Conservation (phyloP, 2,797 vertebrate species). For the Notolepis coatsorum region DNA sequence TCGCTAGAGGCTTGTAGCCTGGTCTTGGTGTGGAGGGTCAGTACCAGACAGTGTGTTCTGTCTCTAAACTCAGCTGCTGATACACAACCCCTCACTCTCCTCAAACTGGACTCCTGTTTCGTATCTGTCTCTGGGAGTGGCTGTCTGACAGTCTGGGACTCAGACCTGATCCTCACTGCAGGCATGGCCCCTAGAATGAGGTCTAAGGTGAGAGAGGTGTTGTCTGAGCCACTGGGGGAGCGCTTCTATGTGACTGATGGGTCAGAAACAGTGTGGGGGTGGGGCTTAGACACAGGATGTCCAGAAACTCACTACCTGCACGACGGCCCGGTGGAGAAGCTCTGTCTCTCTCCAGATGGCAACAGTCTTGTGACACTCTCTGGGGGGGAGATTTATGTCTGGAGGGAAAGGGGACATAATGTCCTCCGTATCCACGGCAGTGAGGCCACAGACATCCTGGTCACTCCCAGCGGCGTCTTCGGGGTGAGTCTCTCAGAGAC, state of each 20-base stretch:
- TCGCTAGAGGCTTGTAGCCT: slow-evolving; percentile 63
- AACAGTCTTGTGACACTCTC: slow-evolving; percentile 74
- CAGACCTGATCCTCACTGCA: slow-evolving; percentile 67
- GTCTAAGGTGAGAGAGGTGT: slow-evolving; percentile 60
- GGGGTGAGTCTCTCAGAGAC: slow-evolving; percentile 78
- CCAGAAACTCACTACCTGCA: slow-evolving; percentile 72
- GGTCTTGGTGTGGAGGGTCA: slow-evolving; percentile 78
- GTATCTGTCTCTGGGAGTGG: slow-evolving; percentile 64
- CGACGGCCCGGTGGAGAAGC: slow-evolving; percentile 65
- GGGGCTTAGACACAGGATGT: slow-evolving; percentile 62
- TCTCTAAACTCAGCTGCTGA: slow-evolving; percentile 60
- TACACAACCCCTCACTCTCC: slow-evolving; percentile 48
- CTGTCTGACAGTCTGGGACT: slow-evolving; percentile 75
- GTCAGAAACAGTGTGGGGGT: slow-evolving; percentile 77
- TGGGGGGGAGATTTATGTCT: slow-evolving; percentile 80
- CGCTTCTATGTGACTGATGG: slow-evolving; percentile 79
- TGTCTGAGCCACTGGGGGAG: slow-evolving; percentile 53
- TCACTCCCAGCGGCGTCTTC: slow-evolving; percentile 77
- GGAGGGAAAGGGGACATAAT: slow-evolving; percentile 78
- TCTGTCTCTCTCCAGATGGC: slow-evolving; percentile 70
- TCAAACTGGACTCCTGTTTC: slow-evolving; percentile 64
- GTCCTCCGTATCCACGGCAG: slow-evolving; percentile 67
- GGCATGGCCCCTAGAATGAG: slow-evolving; percentile 70
- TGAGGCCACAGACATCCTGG: slow-evolving; percentile 73
- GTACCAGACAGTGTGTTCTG: slow-evolving; percentile 80